Percentiles rank a stretch among this genome's conserved stretches.
These are phyloP conservation scores for Dasyornis broadbenti DNA, from an alignment of 2,113 vertebrate species.

Conservation along the genomic window DNA sequence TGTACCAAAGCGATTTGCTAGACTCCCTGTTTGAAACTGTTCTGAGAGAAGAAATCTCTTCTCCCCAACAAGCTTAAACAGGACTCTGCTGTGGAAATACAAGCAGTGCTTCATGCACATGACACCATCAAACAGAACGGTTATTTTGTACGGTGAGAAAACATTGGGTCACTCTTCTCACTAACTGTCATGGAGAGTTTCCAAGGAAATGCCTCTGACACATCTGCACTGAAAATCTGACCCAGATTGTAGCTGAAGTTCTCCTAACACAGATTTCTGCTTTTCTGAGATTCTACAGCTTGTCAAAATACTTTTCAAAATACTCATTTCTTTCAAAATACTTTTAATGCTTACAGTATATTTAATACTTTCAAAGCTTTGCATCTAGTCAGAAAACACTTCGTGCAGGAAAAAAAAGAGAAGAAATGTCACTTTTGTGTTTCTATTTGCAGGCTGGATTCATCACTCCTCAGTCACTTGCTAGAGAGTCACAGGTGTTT, in stretches of 20 bases:
- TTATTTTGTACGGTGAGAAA: background rate
- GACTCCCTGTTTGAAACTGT: background rate
- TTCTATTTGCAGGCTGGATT: background rate
- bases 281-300: background rate
- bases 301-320: background rate
- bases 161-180: conserved; percentile 23
- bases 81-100: background rate
- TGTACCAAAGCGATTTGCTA: background rate
- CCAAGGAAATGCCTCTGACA: conserved; percentile 18
- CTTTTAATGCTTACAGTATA: background rate
- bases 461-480: background rate
- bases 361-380: background rate
- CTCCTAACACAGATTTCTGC: background rate
- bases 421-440: background rate
- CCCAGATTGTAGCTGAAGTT: background rate
- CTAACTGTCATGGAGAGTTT: background rate
- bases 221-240: conserved; percentile 22
- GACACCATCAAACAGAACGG: background rate
- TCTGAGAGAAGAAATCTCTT: background rate
- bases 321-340: background rate
- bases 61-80: background rate
- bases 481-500: background rate
- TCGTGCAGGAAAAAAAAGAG: background rate
- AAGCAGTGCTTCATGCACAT: background rate
- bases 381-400: background rate